Percentiles rank a stretch among this genome's conserved stretches.
Conservation (phyloP, 1,140 invertebrate genomes). For the Periplaneta americana region DNA sequence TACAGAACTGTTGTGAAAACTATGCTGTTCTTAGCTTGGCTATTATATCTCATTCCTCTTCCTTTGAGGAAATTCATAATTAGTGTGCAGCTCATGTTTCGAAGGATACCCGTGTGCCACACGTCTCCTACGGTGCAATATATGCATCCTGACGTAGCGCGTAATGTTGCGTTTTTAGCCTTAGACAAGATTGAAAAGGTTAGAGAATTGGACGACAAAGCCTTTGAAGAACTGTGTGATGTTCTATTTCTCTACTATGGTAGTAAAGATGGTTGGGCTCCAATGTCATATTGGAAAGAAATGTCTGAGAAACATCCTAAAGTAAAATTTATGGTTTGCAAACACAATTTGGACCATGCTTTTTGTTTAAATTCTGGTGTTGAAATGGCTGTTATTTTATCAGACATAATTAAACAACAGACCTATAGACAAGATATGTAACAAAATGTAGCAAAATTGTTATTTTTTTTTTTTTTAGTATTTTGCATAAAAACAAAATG, state of each 20-base stretch:
- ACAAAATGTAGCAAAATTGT: too few relatives aligned
- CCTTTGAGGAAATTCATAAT: slow-evolving; percentile 44
- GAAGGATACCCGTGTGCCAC: slow-evolving; percentile 30
- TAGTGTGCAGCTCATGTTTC: slow-evolving; percentile 38
- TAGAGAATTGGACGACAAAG: slow-evolving; percentile 47
- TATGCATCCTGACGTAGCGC: slow-evolving; percentile 42
- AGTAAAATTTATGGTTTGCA: slow-evolving; percentile 56
- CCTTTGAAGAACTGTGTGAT: slow-evolving; percentile 40
- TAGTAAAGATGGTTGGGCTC: slow-evolving; percentile 67
- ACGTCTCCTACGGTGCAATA: slow-evolving; percentile 43
- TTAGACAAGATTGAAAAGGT: slow-evolving; percentile 57
- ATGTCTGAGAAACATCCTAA: slow-evolving; percentile 53
- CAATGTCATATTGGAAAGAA: slow-evolving; percentile 54
- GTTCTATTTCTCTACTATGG: slow-evolving; percentile 74
- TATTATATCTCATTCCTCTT: slow-evolving; percentile 52
- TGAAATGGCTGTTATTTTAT: slow-evolving; percentile 55
- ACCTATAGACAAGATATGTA: too few relatives aligned
- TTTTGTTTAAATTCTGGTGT: slow-evolving; percentile 62
- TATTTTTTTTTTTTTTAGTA: too few relatives aligned
- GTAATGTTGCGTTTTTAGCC: slow-evolving; percentile 51
- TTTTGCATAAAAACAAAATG: too few relatives aligned
- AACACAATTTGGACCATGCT: slow-evolving; percentile 58
- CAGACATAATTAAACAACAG: slow-evolving; percentile 46
- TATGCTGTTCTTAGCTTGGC: slow-evolving; percentile 47
- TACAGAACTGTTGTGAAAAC: slow-evolving; percentile 48